Conservation (phyloP, 2,113 vertebrate genomes). For the Ornithorhynchus anatinus region DNA sequence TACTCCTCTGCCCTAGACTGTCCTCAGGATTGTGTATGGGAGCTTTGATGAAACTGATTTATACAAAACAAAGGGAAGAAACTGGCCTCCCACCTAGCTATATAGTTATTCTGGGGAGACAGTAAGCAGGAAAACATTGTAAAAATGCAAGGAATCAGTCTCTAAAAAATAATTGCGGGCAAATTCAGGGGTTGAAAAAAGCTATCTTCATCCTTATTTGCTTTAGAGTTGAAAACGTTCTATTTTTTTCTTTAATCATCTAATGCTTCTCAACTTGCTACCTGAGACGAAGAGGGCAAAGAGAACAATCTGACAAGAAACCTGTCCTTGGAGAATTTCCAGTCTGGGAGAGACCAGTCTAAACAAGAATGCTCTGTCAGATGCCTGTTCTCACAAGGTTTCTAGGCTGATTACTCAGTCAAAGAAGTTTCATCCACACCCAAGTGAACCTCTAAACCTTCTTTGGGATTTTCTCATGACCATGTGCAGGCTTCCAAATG, state of each 20-base stretch:
- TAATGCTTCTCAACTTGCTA: constrained; percentile 35
- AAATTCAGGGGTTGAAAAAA: not conserved
- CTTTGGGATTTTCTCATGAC: not conserved
- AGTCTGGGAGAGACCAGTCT: constrained; percentile 31
- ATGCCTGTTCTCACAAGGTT: constrained; percentile 11
- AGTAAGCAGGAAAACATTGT: constrained; percentile 35
- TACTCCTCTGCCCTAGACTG: not conserved
- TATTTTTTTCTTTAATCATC: constrained; percentile 1
- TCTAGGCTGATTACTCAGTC: constrained; percentile 1
- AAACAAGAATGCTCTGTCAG: constrained; percentile 25
- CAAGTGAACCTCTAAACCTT: constrained; percentile 7
- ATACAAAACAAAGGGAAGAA: constrained; percentile 20
- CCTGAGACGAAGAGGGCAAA: constrained; percentile 31
- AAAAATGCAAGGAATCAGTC: constrained; percentile 28
- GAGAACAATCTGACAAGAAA: constrained; percentile 31
- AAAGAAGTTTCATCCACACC: not conserved
- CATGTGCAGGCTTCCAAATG: not conserved
- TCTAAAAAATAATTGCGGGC: not conserved
- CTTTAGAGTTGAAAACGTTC: too few relatives aligned
- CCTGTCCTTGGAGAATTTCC: constrained; percentile 35
- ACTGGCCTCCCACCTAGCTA: constrained; percentile 28
- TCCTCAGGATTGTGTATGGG: not conserved
- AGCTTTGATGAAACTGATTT: constrained; percentile 24
- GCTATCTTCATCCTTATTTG: too few relatives aligned
- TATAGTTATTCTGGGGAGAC: constrained; percentile 1